phyloP scores from a whole-genome alignment of 2,113 vertebrate genomes.

The Nanorana parkeri region DNA sequence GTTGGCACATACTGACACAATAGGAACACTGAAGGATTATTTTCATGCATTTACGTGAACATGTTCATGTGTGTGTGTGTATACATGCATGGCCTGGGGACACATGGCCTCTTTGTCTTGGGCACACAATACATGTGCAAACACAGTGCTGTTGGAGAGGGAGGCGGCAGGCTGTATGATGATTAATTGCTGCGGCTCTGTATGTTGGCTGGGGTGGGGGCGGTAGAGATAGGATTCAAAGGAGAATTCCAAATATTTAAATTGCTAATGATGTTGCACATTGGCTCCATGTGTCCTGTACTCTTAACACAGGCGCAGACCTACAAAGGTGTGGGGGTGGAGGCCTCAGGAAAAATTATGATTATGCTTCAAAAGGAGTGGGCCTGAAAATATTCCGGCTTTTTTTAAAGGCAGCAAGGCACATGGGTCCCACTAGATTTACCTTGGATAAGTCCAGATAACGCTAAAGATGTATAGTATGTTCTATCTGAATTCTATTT shows the following conservation, averaged over 20 bases:
- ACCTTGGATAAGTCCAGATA: background rate
- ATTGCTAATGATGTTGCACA: constrained; percentile 53
- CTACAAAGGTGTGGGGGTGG: constrained; percentile 49
- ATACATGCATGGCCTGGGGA: constrained; percentile 46
- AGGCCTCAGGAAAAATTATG: constrained; percentile 35
- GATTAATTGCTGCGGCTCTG: constrained; percentile 57
- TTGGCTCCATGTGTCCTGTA: constrained; percentile 58
- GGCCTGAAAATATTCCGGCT: constrained; percentile 21
- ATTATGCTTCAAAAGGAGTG: constrained; percentile 36
- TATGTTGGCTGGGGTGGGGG: constrained; percentile 57
- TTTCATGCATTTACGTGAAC: constrained; percentile 34
- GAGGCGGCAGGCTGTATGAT: constrained; percentile 52
- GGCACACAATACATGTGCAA: constrained; percentile 57
- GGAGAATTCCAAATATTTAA: constrained; percentile 58
- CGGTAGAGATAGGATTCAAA: constrained; percentile 53
- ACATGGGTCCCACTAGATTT: background rate
- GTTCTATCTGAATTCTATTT: background rate
- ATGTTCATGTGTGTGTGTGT: constrained; percentile 26
- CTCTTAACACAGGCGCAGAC: constrained; percentile 27
- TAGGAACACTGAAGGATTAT: background rate
- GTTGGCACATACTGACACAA: background rate
- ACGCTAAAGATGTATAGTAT: background rate
- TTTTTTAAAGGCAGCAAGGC: constrained; percentile 7
- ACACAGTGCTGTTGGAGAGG: constrained; percentile 51
- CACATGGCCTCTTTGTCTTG: constrained; percentile 45